These are phyloP conservation scores for Euleptes europaea DNA, from an alignment of 2,113 vertebrate species.

Conservation along the genomic window DNA sequence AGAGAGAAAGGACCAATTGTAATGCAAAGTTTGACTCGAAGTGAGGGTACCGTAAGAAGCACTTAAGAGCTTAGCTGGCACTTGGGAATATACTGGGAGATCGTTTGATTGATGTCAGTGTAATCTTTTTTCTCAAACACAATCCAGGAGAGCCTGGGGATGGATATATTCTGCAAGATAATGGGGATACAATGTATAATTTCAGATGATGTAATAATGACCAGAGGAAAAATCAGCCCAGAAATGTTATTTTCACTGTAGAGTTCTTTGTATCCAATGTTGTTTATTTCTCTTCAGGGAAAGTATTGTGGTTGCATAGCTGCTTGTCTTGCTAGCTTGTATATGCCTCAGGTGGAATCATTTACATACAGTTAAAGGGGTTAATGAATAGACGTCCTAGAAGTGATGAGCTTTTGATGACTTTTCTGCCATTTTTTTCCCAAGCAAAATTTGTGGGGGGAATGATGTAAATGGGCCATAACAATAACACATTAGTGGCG, in stretches of 20 bases:
- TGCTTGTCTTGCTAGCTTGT: not conserved
- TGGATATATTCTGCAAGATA: too few relatives aligned
- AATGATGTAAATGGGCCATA: slow-evolving; percentile 36
- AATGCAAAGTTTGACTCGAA: too few relatives aligned
- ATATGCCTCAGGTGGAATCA: slow-evolving; percentile 22
- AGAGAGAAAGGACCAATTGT: too few relatives aligned
- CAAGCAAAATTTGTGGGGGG: slow-evolving; percentile 21
- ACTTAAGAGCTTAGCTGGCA: too few relatives aligned
- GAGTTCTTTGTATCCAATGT: not conserved
- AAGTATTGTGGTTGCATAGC: not conserved
- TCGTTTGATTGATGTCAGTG: too few relatives aligned
- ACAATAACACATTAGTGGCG: slow-evolving; percentile 34
- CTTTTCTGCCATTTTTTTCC: slow-evolving; percentile 28
- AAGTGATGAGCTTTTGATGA: slow-evolving; percentile 46
- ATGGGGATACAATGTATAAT: not conserved
- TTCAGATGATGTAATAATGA: slow-evolving; percentile 2
- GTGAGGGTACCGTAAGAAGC: too few relatives aligned
- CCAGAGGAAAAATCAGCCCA: not conserved
- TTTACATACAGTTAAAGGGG: slow-evolving; percentile 37
- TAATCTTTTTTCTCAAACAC: too few relatives aligned
- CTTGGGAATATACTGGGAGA: too few relatives aligned
- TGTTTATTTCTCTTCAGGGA: slow-evolving; percentile 12
- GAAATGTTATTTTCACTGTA: slow-evolving; percentile 14
- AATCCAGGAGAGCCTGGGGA: too few relatives aligned
- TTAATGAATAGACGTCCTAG: slow-evolving; percentile 34